Percentiles rank a stretch among this genome's conserved stretches.
phyloP scores from a whole-genome alignment of 2,113 vertebrate genomes.

The Sciurus niger region DNA sequence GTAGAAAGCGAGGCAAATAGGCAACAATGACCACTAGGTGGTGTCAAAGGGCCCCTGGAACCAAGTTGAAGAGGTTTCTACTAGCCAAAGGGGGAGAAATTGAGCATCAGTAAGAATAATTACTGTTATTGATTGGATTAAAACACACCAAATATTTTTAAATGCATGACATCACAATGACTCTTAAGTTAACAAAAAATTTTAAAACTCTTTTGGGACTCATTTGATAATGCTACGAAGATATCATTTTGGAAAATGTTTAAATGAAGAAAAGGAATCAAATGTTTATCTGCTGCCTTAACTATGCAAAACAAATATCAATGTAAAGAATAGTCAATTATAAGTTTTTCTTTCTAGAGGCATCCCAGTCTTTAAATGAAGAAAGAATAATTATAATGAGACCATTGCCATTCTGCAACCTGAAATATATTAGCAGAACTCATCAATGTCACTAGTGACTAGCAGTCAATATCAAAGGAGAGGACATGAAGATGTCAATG shows the following conservation, averaged over 20 bases:
- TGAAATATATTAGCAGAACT: neutral
- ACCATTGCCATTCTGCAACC: neutral
- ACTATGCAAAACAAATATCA: neutral
- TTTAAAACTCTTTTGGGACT: neutral
- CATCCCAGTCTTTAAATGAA: neutral
- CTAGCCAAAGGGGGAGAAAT: neutral
- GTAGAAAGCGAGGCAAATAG: neutral
- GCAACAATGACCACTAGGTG: neutral
- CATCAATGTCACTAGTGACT: neutral
- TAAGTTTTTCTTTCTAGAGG: neutral
- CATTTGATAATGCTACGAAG: neutral
- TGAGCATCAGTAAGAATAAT: neutral
- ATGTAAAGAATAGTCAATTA: neutral
- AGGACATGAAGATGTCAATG: neutral
- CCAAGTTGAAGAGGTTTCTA: neutral
- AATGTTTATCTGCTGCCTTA: neutral
- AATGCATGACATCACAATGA: neutral
- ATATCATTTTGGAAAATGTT: neutral
- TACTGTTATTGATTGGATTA: neutral
- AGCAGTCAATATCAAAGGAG: neutral
- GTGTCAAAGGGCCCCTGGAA: neutral
- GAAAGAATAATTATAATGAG: neutral
- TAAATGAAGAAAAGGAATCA: slow-evolving; percentile 31
- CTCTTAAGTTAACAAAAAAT: neutral
- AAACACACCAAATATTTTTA: slow-evolving; percentile 16